Percentiles rank a stretch among this genome's conserved stretches.
Conservation (phyloP, 37 sponge, comb jelly and placozoan genomes). For the Beroe ovata region DNA sequence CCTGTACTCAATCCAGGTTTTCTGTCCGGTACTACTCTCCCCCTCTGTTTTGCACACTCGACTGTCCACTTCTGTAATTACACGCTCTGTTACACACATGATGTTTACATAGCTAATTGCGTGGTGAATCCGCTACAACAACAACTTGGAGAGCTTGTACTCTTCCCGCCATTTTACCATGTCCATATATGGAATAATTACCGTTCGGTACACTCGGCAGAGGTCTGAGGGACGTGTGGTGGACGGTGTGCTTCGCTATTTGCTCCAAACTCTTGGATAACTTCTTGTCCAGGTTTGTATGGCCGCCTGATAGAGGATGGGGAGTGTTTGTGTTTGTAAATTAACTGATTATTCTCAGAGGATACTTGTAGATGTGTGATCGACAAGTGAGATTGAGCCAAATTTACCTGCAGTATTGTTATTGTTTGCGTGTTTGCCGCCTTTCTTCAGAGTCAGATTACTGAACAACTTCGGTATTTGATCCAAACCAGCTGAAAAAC, state of each 20-base stretch:
- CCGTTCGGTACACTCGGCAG: not conserved
- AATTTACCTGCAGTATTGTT: too few relatives aligned
- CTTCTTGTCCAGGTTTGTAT: not conserved
- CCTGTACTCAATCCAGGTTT: not conserved
- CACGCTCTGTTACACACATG: too few relatives aligned
- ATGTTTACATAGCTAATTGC: too few relatives aligned
- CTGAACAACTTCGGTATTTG: not conserved
- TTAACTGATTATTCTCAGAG: too few relatives aligned
- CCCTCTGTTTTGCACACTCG: conserved; percentile 15
- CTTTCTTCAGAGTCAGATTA: conserved; percentile 39
- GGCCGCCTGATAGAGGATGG: too few relatives aligned
- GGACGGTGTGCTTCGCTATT: not conserved
- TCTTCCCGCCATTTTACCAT: not conserved
- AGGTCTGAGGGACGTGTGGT: not conserved
- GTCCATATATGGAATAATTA: too few relatives aligned
- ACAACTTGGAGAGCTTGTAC: too few relatives aligned
- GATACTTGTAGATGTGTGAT: too few relatives aligned
- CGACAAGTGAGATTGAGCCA: too few relatives aligned
- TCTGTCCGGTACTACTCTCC: conserved; percentile 8
- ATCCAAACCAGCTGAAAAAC: conserved; percentile 8
- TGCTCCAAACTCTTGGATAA: conserved; percentile 37
- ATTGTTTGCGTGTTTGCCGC: not conserved
- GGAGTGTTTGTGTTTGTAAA: too few relatives aligned
- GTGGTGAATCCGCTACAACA: not conserved
- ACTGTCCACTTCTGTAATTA: not conserved